phyloP scores from a whole-genome alignment of 2,888 invertebrate species.

The Augochlorella aurata region DNA sequence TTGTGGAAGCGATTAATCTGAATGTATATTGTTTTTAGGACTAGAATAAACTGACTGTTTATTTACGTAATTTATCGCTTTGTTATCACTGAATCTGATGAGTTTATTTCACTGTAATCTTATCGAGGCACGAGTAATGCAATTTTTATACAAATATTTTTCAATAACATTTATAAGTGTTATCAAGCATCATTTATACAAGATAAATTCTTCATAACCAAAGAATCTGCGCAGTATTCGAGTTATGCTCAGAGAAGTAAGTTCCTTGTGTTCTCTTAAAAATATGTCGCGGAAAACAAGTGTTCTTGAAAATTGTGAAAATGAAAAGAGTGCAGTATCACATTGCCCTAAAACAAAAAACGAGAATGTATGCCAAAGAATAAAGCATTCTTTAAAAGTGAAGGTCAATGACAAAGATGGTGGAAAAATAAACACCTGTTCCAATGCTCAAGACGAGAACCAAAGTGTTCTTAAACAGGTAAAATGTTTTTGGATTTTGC shows the following conservation, averaged over 20 bases:
- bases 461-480: slow-evolving; percentile 13
- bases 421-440: no score
- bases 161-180: neutral
- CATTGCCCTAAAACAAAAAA: neutral
- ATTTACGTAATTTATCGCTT: neutral
- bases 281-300: neutral
- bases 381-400: neutral
- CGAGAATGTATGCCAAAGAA: neutral
- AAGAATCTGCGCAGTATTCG: neutral
- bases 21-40: slow-evolving; percentile 3
- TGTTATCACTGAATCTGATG: neutral
- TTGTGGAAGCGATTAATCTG: neutral
- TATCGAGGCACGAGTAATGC: neutral
- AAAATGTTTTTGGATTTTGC: neutral
- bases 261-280: neutral
- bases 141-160: neutral
- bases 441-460: neutral
- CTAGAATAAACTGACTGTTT: neutral
- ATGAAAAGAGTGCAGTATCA: neutral
- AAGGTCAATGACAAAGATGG: neutral
- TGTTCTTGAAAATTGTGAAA: neutral
- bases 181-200: slow-evolving; percentile 7
- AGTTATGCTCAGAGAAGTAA: slow-evolving; percentile 5
- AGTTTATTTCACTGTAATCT: neutral
- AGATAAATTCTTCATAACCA: neutral